These are phyloP conservation scores for Dolichopus griseipennis DNA, from an alignment of 2,888 invertebrate genomes.

Conservation along the genomic window DNA sequence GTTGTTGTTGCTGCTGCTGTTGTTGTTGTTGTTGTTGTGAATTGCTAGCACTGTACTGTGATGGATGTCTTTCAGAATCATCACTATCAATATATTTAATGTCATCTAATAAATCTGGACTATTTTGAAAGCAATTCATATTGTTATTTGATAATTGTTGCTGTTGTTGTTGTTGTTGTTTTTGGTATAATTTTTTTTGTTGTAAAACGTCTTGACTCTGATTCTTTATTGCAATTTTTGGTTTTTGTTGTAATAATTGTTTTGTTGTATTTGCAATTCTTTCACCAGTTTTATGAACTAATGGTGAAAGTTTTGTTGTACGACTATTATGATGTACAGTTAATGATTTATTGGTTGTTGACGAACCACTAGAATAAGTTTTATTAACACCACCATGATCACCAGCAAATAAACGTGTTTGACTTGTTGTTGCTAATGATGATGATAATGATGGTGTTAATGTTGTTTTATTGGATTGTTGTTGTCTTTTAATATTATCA, in stretches of 20 bases:
- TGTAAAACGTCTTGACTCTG: constrained; percentile 23
- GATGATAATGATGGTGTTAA: constrained; percentile 19
- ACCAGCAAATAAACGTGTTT: background rate
- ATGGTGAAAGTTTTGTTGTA: constrained; percentile 20
- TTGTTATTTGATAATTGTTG: constrained; percentile 14
- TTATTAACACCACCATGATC: constrained; percentile 12
- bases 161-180: background rate
- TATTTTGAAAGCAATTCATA: constrained; percentile 21
- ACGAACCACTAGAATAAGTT: background rate
- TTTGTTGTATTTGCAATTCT: constrained; percentile 12
- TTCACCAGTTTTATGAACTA: constrained; percentile 23
- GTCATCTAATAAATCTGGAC: constrained; percentile 23
- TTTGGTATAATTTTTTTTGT: too few relatives aligned
- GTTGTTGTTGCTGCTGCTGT: too few relatives aligned
- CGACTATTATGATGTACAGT: background rate
- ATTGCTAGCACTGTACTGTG: constrained; percentile 10
- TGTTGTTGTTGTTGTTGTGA: constrained; percentile 21
- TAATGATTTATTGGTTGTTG: background rate
- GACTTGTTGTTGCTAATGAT: background rate
- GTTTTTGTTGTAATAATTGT: constrained; percentile 8
- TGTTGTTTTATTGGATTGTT: constrained; percentile 23
- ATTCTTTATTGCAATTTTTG: constrained; percentile 26
- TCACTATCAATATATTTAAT: constrained; percentile 28
- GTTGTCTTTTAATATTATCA: constrained; percentile 19
- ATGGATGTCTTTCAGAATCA: constrained; percentile 21